Evolutionary conservation across 2,113 vertebrate species (phyloP).

Genomic region (Sisor rabdophorus): DNA sequence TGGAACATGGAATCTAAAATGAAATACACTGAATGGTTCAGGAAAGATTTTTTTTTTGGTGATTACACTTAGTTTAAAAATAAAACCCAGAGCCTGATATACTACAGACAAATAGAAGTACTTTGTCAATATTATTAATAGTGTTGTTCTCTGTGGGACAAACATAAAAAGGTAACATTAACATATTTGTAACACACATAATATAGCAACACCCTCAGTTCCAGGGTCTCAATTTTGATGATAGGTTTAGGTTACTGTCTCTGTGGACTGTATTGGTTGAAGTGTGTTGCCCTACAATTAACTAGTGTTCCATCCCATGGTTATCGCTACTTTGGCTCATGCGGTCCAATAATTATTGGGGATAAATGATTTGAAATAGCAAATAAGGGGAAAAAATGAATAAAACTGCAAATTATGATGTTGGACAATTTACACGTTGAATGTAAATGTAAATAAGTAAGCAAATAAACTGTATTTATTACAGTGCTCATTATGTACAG

Average conservation of each 20-base stretch:
- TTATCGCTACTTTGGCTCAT: too few relatives aligned
- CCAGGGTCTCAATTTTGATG: neutral
- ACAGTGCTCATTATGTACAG: neutral
- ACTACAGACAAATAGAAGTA: neutral
- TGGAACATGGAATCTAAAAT: neutral
- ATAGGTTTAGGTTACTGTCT: neutral
- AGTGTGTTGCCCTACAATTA: too few relatives aligned
- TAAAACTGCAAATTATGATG: neutral
- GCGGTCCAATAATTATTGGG: neutral
- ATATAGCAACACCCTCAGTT: neutral
- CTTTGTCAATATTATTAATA: neutral
- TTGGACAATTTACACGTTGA: neutral
- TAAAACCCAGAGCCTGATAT: too few relatives aligned
- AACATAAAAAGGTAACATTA: conserved; percentile 13
- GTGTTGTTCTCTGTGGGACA: neutral
- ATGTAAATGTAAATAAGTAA: too few relatives aligned
- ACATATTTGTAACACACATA: neutral
- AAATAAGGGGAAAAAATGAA: neutral
- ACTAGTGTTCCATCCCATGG: too few relatives aligned
- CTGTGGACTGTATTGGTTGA: neutral
- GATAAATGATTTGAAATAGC: neutral
- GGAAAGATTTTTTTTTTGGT: neutral
- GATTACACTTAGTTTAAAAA: neutral
- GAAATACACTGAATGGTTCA: neutral
- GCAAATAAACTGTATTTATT: neutral